These are phyloP conservation scores for Apodemus speciosus DNA, from an alignment of 2,113 vertebrate species.

Conservation along the genomic window DNA sequence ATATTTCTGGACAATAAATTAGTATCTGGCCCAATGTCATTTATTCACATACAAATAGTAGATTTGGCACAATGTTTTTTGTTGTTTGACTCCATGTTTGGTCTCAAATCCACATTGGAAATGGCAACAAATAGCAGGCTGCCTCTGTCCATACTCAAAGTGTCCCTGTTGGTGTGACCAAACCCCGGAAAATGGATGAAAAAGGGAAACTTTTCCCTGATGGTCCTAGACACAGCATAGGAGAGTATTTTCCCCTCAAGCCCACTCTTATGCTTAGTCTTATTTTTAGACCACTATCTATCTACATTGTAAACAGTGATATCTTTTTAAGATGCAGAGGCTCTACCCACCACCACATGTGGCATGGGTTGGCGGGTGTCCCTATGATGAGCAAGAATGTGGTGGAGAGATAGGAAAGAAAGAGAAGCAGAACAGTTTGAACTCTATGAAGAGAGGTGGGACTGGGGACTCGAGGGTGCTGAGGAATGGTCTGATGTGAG, in stretches of 20 bases:
- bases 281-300: slow-evolving; percentile 31
- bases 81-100: background rate
- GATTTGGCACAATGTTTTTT: background rate
- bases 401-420: background rate
- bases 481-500: background rate
- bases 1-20: slow-evolving; percentile 21
- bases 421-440: background rate
- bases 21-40: background rate
- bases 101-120: background rate
- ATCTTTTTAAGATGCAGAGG: background rate
- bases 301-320: background rate
- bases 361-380: background rate
- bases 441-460: background rate
- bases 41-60: background rate
- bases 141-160: background rate
- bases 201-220: background rate
- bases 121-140: background rate
- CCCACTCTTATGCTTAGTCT: background rate
- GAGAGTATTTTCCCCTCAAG: background rate
- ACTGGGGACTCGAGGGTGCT: background rate
- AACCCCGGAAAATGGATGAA: background rate
- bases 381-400: background rate
- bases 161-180: background rate
- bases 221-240: background rate
- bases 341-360: background rate